phyloP scores from a whole-genome alignment of 2,888 invertebrate species.

The Gibbula magus region DNA sequence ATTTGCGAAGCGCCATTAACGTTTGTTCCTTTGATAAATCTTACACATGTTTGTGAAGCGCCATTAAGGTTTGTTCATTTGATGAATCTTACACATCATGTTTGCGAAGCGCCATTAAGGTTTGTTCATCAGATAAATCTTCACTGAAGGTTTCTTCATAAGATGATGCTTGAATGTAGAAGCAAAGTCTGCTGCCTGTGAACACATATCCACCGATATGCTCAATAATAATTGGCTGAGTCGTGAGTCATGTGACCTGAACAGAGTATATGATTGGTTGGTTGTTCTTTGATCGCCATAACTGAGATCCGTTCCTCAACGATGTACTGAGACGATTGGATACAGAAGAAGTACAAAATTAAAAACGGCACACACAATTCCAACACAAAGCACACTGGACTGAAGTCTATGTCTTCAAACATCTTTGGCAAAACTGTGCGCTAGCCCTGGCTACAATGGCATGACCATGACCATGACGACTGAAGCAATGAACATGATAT shows the following conservation, averaged over 20 bases:
- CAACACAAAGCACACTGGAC: slow-evolving; percentile 10
- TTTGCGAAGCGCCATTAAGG: too few species aligned
- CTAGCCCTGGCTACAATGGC: slow-evolving; percentile 9
- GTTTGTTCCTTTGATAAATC: too few species aligned
- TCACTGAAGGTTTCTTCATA: not conserved
- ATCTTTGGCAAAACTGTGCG: slow-evolving; percentile 6
- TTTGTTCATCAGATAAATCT: too few species aligned
- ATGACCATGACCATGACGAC: slow-evolving; percentile 14
- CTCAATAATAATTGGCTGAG: slow-evolving; percentile 19
- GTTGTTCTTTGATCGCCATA: not conserved
- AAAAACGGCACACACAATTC: not conserved
- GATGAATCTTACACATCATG: too few species aligned
- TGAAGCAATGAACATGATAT: slow-evolving; percentile 1
- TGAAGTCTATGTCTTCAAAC: not conserved
- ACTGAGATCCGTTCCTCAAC: not conserved
- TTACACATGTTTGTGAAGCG: too few species aligned
- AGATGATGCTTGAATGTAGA: slow-evolving; percentile 3
- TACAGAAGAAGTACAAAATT: slow-evolving; percentile 2
- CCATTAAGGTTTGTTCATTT: too few species aligned
- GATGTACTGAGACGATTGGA: not conserved
- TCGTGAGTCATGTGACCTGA: slow-evolving; percentile 8
- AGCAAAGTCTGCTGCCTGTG: slow-evolving; percentile 10
- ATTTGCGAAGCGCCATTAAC: too few species aligned
- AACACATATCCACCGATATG: slow-evolving; percentile 1
- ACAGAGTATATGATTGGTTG: slow-evolving; percentile 4